phyloP scores from a whole-genome alignment of 2,888 invertebrate species.

The Trachelus tabidus region DNA sequence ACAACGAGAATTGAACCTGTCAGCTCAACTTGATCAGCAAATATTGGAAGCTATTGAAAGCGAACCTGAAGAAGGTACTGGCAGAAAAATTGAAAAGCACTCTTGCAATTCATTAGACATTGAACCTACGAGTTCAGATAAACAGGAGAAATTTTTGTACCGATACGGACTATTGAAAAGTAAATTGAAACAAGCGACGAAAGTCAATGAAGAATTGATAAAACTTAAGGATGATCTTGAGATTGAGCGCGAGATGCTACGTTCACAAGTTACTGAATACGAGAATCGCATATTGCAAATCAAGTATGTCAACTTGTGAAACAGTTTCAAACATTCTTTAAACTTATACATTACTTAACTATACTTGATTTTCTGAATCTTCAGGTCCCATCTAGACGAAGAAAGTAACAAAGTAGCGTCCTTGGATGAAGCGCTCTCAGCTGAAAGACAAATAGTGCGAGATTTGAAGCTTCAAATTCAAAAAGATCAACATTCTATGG shows the following conservation, averaged over 20 bases:
- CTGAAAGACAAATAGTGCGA: constrained; percentile 47
- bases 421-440: constrained; percentile 52
- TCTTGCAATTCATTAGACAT: constrained; percentile 37
- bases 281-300: constrained; percentile 57
- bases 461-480: constrained; percentile 51
- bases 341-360: background rate
- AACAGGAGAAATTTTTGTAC: constrained; percentile 38
- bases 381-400: constrained; percentile 50
- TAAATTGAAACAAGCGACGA: constrained; percentile 44
- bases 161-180: constrained; percentile 37
- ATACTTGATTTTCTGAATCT: constrained; percentile 2
- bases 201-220: constrained; percentile 51
- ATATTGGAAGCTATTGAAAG: constrained; percentile 71
- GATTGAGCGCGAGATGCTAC: constrained; percentile 54
- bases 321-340: background rate
- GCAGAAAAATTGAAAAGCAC: constrained; percentile 32
- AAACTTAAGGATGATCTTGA: constrained; percentile 55
- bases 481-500: constrained; percentile 45
- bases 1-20: constrained; percentile 72
- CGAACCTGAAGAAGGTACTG: constrained; percentile 44
- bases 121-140: constrained; percentile 36
- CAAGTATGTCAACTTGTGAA: constrained; percentile 32
- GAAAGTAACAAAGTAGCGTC: constrained; percentile 46
- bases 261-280: constrained; percentile 56
- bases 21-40: constrained; percentile 72